phyloP scores from a whole-genome alignment of 1,140 invertebrate species.

The Neomicropteryx cornuta region DNA sequence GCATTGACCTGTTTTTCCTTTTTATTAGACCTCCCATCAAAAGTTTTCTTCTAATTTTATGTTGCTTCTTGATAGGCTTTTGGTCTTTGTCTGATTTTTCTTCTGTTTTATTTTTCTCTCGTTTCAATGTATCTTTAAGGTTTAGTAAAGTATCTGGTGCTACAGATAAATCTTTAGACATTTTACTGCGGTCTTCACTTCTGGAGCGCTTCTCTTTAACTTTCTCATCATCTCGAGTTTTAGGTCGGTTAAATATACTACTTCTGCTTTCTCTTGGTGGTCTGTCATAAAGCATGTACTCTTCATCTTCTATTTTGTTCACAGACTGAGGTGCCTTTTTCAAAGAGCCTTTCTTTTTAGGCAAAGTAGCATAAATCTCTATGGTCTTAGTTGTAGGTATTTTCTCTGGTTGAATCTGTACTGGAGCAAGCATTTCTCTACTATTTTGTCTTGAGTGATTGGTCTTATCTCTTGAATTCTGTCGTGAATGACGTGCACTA shows the following conservation, averaged over 20 bases:
- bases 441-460: slow-evolving; percentile 49
- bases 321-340: slow-evolving; percentile 48
- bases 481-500: slow-evolving; percentile 48
- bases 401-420: slow-evolving; percentile 37
- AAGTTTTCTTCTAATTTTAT: slow-evolving; percentile 78
- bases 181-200: slow-evolving; percentile 71
- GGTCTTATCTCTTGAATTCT: slow-evolving; percentile 41
- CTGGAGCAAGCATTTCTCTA: slow-evolving; percentile 42
- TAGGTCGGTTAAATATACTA: slow-evolving; percentile 47
- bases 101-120: slow-evolving; percentile 47
- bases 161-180: slow-evolving; percentile 53
- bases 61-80: slow-evolving; percentile 77
- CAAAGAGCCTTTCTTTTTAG: slow-evolving; percentile 69
- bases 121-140: slow-evolving; percentile 44
- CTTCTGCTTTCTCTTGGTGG: slow-evolving; percentile 51
- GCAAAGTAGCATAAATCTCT: slow-evolving; percentile 83
- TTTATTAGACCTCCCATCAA: slow-evolving; percentile 82
- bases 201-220: slow-evolving; percentile 67
- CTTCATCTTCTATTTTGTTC: slow-evolving; percentile 57
- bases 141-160: slow-evolving; percentile 43
- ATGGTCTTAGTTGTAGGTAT: slow-evolving; percentile 54
- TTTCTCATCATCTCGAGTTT: slow-evolving; percentile 59
- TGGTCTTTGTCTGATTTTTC: slow-evolving; percentile 50
- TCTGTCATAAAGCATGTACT: slow-evolving; percentile 52
- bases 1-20: slow-evolving; percentile 83